Evolutionary conservation across 2,888 invertebrate genomes (phyloP), one percentile per base, ranked within the genome.

Genomic region (Noctua comes): DNA sequence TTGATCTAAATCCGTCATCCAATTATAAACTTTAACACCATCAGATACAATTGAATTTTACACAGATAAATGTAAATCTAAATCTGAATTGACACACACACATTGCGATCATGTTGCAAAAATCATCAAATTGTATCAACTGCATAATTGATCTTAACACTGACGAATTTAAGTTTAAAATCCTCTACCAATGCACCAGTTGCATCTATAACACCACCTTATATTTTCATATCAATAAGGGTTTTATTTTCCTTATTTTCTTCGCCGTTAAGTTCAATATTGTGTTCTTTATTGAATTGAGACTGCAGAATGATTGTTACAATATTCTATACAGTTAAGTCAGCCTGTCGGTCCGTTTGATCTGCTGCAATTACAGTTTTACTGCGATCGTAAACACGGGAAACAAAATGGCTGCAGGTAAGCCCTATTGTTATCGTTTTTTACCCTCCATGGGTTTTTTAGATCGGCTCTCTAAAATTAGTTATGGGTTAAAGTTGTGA

Each of bases 301-400:
- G 82, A 78, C 82, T 69, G 86, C 82, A 80, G 73, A 71, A 82
- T 71, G 64, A 78, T 84, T 85, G 85, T 88, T 85, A 73, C 78
- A 83, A 83, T 88, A 80, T 83, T 86, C 84, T 87, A 84, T 89
- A 90, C 89, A 90, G 90, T 91, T 91, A 91, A 86, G 90, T 90
- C 89, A 89, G 91, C 91, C 90, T 88, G 93, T 90, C 95, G 95
- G 95, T 84, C 72, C 92, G 92, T 95, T 95, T 96, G 96, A 96
- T 95, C 94, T 93, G 92, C 91, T 93, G 94, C 96, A 96, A 96
- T 96, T 96, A 96, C 94, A 92, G 93, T 94, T 96, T 95, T 94
- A 95, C 93, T 92, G 93, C 93, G 91, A 92, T 94, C 94, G 93
- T 96, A 95, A 96, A 96, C 92, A 94, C 89, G 92, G 93, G 91